Conservation (phyloP, 2,888 invertebrate genomes). For the Platycnemis pennipes region DNA sequence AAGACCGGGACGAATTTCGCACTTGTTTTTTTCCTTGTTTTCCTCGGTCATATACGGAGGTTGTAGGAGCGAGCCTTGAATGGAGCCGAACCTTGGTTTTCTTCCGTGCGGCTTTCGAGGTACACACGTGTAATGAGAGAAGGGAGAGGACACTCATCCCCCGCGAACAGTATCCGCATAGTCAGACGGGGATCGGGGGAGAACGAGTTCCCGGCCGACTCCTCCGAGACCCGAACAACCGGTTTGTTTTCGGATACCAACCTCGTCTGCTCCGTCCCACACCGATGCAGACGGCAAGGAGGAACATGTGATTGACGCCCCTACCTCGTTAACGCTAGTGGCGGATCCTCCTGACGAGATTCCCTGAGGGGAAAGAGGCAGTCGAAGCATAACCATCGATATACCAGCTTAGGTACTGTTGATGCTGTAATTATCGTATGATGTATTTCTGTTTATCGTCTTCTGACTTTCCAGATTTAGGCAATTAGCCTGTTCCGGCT, state of each 20-base stretch:
- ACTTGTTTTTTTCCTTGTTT: neutral
- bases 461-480: too few species aligned
- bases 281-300: too few species aligned
- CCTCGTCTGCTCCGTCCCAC: neutral
- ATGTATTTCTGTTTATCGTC: too few species aligned
- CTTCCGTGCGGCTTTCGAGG: neutral
- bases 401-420: too few species aligned
- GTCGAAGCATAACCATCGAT: too few species aligned
- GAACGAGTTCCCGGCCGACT: neutral
- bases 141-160: neutral
- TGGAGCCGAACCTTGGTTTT: neutral
- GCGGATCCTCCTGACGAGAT: neutral
- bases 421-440: too few species aligned
- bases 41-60: neutral
- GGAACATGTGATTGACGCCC: neutral
- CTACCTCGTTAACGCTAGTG: neutral
- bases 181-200: neutral
- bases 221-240: neutral
- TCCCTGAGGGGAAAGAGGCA: too few species aligned
- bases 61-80: neutral
- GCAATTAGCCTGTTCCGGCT: too few species aligned
- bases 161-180: neutral
- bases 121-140: neutral
- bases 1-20: neutral
- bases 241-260: neutral